Evolutionary conservation across 2,113 vertebrate species (phyloP).

Genomic region (Equus quagga): DNA sequence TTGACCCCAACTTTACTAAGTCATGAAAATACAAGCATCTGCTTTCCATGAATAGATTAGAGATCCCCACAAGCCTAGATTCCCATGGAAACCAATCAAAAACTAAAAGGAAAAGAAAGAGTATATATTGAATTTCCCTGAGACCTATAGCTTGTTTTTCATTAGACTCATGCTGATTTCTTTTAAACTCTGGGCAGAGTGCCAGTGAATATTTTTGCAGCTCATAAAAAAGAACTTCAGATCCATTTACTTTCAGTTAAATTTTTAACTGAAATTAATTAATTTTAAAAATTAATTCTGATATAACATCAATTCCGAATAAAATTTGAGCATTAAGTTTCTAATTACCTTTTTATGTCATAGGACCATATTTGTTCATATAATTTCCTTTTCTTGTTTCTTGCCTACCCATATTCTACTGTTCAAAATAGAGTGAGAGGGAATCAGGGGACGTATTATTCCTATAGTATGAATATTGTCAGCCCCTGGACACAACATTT

Average conservation of each 20-base stretch:
- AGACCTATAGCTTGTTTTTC: slow-evolving; percentile 83
- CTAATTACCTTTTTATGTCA: slow-evolving; percentile 59
- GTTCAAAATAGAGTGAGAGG: background rate
- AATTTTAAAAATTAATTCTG: slow-evolving; percentile 72
- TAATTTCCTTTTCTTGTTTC: slow-evolving; percentile 42
- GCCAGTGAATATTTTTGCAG: slow-evolving; percentile 79
- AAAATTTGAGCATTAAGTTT: slow-evolving; percentile 68
- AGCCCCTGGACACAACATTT: background rate
- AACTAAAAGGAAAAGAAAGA: slow-evolving; percentile 77
- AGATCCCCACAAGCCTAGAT: slow-evolving; percentile 72
- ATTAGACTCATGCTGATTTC: slow-evolving; percentile 83
- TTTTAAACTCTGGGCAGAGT: slow-evolving; percentile 80
- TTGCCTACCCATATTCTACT: background rate
- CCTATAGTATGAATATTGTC: background rate
- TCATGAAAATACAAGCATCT: slow-evolving; percentile 71
- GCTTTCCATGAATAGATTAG: slow-evolving; percentile 73
- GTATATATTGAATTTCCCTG: slow-evolving; percentile 81
- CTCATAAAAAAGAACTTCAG: slow-evolving; percentile 74
- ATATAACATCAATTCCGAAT: slow-evolving; percentile 61
- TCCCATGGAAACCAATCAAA: slow-evolving; percentile 84
- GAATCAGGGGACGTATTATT: background rate
- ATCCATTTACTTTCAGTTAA: slow-evolving; percentile 77
- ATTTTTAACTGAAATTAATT: slow-evolving; percentile 75
- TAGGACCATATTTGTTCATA: slow-evolving; percentile 41
- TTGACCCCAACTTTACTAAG: slow-evolving; percentile 64